Base-by-base conservation (phyloP, 2,113 vertebrate species). In the Rhynchopsitta pachyrhyncha region DNA sequence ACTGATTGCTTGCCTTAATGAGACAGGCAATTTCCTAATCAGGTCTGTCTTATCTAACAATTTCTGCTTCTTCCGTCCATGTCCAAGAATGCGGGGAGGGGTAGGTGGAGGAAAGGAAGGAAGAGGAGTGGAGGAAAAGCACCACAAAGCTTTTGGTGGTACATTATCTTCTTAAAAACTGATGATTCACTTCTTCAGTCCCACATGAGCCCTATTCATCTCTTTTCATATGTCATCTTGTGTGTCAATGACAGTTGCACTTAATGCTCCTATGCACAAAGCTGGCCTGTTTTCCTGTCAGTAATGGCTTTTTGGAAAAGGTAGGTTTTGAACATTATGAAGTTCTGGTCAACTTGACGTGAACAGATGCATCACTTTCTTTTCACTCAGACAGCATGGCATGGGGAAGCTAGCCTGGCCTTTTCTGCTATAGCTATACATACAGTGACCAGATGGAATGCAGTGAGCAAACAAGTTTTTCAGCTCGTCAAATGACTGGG, bases 401-500 rank as follows among this genome's bases (percentile, higher is more conserved):
- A 70, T 16, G 33, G 64, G 33, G 69, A 86, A 86, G 73, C 28
- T 57, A 75, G 68, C 25, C 17, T 92, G 60, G 73, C 46, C 80
- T 94, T 95, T 95, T 93, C 88, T 91, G 83, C 55, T 83, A 1
- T 50, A 83, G 49, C 77, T 96, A 55, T 44, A 75, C 20, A 50
- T 81, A 92, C 0, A 0, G 60, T 95, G 94, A 92, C 69, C 83
- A 92, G 91, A 88, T 60, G 68, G 86, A 92, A 92, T 86, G 76
- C 50, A 75, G 80, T 47, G 39, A 94, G 39, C 80, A 93, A 94
- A 90, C 73, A 74, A 92, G 81, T 86, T 94, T 95, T 95, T 88
- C 96, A 92, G 86, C 92, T 94, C 29, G 67, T 86, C 83, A 96
- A 75, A 94, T 92, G 80, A 70, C 82, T 86, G 25, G n/a, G 64